Evolutionary conservation across 2,888 invertebrate genomes (phyloP).

Genomic region (Hirtodrosophila alboralis): DNA sequence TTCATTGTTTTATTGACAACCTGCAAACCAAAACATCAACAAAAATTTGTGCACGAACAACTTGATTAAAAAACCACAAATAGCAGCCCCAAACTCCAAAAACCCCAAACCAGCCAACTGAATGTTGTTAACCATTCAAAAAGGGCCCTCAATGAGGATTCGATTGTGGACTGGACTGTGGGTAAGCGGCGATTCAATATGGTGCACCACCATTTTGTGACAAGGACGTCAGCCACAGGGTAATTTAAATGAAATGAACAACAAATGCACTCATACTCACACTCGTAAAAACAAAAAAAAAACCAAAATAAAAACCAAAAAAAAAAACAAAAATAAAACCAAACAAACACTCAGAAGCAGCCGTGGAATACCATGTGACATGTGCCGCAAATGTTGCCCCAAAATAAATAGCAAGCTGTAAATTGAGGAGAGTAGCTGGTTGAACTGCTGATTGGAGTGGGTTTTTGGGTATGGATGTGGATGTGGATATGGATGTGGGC

Average conservation of each 20-base stretch:
- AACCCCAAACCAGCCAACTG: conserved; percentile 15
- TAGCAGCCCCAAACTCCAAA: conserved; percentile 21
- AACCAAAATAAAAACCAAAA: conserved; percentile 10
- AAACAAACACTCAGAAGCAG: conserved; percentile 40
- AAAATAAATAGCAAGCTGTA: conserved; percentile 74
- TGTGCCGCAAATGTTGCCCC: conserved; percentile 69
- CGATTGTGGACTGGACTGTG: conserved; percentile 57
- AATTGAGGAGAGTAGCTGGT: conserved; percentile 59
- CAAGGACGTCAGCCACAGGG: conserved; percentile 78
- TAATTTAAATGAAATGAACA: conserved; percentile 79
- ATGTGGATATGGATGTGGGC: conserved; percentile 3
- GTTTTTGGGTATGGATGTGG: conserved; percentile 8
- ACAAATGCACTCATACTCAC: conserved; percentile 65
- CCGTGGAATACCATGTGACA: conserved; percentile 57
- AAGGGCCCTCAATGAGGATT: conserved; percentile 61
- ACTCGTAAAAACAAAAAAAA: conserved; percentile 35
- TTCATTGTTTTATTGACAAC: conserved; percentile 42
- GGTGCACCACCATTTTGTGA: conserved; percentile 67
- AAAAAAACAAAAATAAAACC: conserved; percentile 1
- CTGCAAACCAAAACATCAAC: conserved; percentile 46
- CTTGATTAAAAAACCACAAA: conserved; percentile 80
- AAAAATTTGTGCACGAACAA: conserved; percentile 64
- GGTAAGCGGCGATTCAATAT: conserved; percentile 67
- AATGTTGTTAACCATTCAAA: conserved; percentile 41
- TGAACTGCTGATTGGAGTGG: conserved; percentile 42